phyloP scores from a whole-genome alignment of 2,797 vertebrate species.

The Pangasius krempfi region DNA sequence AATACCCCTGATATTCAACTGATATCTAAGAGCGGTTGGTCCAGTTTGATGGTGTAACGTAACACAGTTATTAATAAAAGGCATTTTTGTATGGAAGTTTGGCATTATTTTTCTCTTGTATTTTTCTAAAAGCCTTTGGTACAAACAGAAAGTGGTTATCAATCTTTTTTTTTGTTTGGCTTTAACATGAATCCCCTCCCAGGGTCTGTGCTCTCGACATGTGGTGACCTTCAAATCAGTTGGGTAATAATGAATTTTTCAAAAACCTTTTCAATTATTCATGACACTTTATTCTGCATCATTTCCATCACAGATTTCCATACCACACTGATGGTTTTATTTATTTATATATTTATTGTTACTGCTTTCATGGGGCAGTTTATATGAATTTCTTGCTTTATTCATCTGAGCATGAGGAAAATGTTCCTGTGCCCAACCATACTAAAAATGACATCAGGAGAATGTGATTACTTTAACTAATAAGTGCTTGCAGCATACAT shows the following conservation, averaged over 20 bases:
- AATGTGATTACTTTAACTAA: conserved; percentile 67
- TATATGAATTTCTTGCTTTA: conserved; percentile 89
- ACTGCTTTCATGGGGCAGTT: conserved; percentile 69
- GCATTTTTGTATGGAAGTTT: conserved; percentile 8
- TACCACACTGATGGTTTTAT: conserved; percentile 8
- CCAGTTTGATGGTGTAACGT: conserved; percentile 21
- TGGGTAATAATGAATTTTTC: conserved; percentile 89
- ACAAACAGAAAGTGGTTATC: conserved; percentile 27
- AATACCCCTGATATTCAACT: background rate
- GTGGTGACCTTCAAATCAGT: conserved; percentile 83
- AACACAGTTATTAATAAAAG: conserved; percentile 44
- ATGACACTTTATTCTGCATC: conserved; percentile 86
- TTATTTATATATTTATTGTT: conserved; percentile 13
- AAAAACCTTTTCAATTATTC: conserved; percentile 93
- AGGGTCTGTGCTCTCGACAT: conserved; percentile 76
- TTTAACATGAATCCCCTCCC: conserved; percentile 82
- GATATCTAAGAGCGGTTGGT: background rate
- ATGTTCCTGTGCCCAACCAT: conserved; percentile 68
- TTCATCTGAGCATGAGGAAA: conserved; percentile 82
- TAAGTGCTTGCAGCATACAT: conserved; percentile 49
- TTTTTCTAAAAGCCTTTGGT: conserved; percentile 27
- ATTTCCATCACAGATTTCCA: conserved; percentile 70
- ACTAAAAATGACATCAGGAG: conserved; percentile 58
- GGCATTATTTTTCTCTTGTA: background rate
- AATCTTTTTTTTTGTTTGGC: conserved; percentile 49